Conservation (phyloP, 1,140 invertebrate species). For the Chironomus striatipennis region DNA sequence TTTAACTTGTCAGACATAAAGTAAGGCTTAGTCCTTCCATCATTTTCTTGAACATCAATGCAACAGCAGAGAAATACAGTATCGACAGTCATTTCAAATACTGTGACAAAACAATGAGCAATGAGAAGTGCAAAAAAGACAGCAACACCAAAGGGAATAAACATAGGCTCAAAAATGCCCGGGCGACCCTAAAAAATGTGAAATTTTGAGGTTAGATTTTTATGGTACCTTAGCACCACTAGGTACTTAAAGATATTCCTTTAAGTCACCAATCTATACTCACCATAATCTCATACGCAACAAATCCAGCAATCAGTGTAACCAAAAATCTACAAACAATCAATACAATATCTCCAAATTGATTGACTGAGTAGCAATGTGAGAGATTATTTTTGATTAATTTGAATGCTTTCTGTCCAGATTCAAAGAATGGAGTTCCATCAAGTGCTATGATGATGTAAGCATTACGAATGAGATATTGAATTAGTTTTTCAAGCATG, state of each 20-base stretch:
- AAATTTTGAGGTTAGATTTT: too few species aligned
- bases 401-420: slow-evolving; percentile 53
- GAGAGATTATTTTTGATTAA: slow-evolving; percentile 54
- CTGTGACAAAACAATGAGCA: slow-evolving; percentile 64
- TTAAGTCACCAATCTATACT: not conserved
- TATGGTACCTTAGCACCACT: too few species aligned
- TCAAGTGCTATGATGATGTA: slow-evolving; percentile 64
- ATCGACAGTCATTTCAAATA: slow-evolving; percentile 74
- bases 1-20: slow-evolving; percentile 67
- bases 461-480: slow-evolving; percentile 65
- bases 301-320: slow-evolving; percentile 42
- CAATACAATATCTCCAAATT: slow-evolving; percentile 68
- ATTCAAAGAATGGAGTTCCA: slow-evolving; percentile 57
- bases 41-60: slow-evolving; percentile 64
- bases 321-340: slow-evolving; percentile 65
- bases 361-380: slow-evolving; percentile 64
- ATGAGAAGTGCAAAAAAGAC: slow-evolving; percentile 61
- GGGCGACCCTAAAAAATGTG: too few species aligned
- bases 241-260: too few species aligned
- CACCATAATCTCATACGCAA: not conserved
- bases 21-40: slow-evolving; percentile 60
- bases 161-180: not conserved
- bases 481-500: slow-evolving; percentile 63
- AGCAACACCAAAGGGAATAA: slow-evolving; percentile 48
- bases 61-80: slow-evolving; percentile 80